These are phyloP conservation scores for Boleophthalmus pectinirostris DNA, from an alignment of 2,113 vertebrate species.

Conservation along the genomic window DNA sequence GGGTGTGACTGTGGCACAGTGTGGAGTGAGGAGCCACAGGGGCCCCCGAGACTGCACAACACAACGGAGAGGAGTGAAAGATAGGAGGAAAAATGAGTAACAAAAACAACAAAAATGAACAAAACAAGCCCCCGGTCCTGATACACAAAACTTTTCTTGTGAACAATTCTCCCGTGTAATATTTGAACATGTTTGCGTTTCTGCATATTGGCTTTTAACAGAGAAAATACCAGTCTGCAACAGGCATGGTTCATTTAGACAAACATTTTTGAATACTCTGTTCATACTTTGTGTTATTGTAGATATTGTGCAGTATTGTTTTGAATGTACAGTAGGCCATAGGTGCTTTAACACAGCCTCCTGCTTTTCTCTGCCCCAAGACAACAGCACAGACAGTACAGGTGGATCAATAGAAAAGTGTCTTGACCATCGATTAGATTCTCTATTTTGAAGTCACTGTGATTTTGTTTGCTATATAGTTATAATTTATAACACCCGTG, in stretches of 20 bases:
- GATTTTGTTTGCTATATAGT: too few relatives aligned
- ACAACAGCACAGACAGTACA: too few relatives aligned
- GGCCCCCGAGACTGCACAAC: neutral
- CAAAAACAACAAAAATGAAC: slow-evolving; percentile 3
- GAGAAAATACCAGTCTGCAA: neutral
- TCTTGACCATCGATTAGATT: too few relatives aligned
- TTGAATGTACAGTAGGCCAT: too few relatives aligned
- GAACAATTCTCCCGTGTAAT: neutral
- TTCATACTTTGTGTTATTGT: too few relatives aligned
- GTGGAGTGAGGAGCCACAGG: slow-evolving; percentile 6
- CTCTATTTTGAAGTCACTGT: too few relatives aligned
- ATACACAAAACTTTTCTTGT: neutral
- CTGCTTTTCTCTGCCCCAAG: too few relatives aligned
- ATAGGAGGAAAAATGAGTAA: neutral
- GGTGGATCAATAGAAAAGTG: too few relatives aligned
- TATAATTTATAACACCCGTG: too few relatives aligned
- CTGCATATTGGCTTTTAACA: neutral
- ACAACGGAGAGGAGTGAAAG: neutral
- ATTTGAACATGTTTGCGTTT: neutral
- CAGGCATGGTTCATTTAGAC: neutral
- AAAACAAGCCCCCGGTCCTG: neutral
- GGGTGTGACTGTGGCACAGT: slow-evolving; percentile 5
- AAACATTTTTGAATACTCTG: too few relatives aligned
- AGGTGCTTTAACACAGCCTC: too few relatives aligned
- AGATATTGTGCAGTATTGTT: too few relatives aligned